phyloP scores from a whole-genome alignment of 2,797 vertebrate species.

The Bradypus variegatus region DNA sequence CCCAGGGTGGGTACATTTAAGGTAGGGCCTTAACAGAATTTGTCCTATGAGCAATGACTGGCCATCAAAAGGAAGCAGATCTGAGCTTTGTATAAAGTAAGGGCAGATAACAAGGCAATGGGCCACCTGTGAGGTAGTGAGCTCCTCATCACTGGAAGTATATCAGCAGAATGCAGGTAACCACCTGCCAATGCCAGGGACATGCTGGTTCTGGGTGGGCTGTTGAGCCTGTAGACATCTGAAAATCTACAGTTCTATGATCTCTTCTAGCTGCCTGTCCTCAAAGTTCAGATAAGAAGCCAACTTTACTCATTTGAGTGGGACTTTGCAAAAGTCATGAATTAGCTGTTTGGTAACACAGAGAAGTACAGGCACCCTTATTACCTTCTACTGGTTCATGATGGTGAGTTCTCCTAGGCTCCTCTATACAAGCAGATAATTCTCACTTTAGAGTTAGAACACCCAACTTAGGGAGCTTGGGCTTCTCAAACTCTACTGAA shows the following conservation, averaged over 20 bases:
- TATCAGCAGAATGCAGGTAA: background rate
- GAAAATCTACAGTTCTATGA: background rate
- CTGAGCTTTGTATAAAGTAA: background rate
- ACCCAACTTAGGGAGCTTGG: background rate
- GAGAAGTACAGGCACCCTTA: background rate
- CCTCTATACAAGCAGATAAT: background rate
- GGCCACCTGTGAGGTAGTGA: background rate
- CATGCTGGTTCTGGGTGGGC: background rate
- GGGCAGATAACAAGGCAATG: too few relatives aligned
- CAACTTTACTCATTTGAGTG: background rate
- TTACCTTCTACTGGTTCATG: background rate
- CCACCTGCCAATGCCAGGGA: background rate
- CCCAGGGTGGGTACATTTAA: background rate
- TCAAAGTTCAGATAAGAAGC: background rate
- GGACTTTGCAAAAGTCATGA: background rate
- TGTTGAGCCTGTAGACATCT: background rate
- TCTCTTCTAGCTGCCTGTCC: background rate
- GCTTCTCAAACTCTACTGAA: background rate
- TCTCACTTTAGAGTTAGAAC: background rate
- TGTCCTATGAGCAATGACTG: background rate
- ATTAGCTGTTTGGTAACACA: background rate
- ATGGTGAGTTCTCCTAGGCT: background rate
- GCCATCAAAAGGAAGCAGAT: background rate
- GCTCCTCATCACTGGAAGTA: background rate
- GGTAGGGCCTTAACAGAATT: background rate